Conservation (phyloP, 1,140 invertebrate species). For the Orussus abietinus region DNA sequence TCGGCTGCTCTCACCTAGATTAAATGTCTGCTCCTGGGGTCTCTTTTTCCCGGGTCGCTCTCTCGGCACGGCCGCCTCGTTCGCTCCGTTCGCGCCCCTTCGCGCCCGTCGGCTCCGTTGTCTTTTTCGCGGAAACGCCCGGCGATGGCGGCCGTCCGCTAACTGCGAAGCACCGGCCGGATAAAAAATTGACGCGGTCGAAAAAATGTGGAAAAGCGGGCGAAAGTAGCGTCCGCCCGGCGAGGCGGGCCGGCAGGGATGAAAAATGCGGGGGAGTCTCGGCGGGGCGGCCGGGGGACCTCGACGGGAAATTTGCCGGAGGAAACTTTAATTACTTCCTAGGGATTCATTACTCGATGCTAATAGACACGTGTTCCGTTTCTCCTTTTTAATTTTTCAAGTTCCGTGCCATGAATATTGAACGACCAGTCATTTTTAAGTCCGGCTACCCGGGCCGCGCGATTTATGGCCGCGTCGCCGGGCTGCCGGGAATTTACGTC, state of each 20-base stretch:
- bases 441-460: too few species aligned
- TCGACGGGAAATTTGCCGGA: constrained; percentile 29
- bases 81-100: constrained; percentile 14
- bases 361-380: constrained; percentile 40
- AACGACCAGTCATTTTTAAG: constrained; percentile 17
- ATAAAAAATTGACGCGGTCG: too few species aligned
- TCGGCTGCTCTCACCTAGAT: constrained; percentile 40
- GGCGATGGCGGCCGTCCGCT: too few species aligned
- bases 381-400: constrained; percentile 29
- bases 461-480: too few species aligned
- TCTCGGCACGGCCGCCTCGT: constrained; percentile 11
- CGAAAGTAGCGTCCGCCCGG: too few species aligned
- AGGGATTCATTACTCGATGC: constrained; percentile 45
- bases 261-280: constrained; percentile 37
- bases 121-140: too few species aligned
- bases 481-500: too few species aligned
- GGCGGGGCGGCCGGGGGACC: constrained; percentile 13
- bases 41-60: constrained; percentile 15
- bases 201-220: too few species aligned
- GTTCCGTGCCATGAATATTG: constrained; percentile 37
- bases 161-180: too few species aligned
- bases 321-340: constrained; percentile 47
- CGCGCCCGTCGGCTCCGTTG: constrained; percentile 7
- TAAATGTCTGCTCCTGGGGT: constrained; percentile 28
- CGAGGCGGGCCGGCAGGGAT: constrained; percentile 21